Evolutionary conservation across 2,888 invertebrate species (phyloP).

Genomic region (Gymnoscelis rufifasciata): DNA sequence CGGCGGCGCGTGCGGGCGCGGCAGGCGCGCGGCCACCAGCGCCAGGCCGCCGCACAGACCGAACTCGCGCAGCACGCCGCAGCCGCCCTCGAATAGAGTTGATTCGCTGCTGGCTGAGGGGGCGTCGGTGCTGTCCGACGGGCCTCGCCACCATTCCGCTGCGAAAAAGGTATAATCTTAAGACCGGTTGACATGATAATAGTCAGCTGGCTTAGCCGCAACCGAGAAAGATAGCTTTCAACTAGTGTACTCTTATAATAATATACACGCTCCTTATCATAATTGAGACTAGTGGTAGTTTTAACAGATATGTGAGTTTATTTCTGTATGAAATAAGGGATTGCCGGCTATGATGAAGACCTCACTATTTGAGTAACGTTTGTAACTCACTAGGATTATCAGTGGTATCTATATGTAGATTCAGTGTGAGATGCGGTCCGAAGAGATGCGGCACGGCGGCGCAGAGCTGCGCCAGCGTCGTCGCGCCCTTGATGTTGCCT

Average conservation of each 20-base stretch:
- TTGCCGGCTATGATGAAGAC: too few relatives aligned
- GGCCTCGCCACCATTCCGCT: constrained; percentile 35
- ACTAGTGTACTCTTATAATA: too few relatives aligned
- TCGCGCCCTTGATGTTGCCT: constrained; percentile 57
- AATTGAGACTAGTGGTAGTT: too few relatives aligned
- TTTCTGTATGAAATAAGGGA: too few relatives aligned
- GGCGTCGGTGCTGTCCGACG: constrained; percentile 2
- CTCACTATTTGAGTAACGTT: too few relatives aligned
- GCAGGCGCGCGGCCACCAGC: constrained; percentile 91
- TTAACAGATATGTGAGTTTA: too few relatives aligned
- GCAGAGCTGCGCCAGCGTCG: constrained; percentile 61
- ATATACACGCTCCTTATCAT: too few relatives aligned
- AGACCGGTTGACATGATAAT: too few relatives aligned
- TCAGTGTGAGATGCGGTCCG: constrained; percentile 65
- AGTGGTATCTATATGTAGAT: constrained; percentile 47
- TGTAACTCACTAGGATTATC: constrained; percentile 39
- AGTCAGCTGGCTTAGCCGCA: too few relatives aligned
- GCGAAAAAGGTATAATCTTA: neutral
- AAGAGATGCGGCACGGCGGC: constrained; percentile 59
- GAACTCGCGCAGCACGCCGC: constrained; percentile 86
- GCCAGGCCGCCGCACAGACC: constrained; percentile 93
- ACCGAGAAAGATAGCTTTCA: too few relatives aligned
- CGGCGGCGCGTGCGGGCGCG: constrained; percentile 90
- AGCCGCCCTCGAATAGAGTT: constrained; percentile 29
- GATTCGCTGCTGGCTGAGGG: constrained; percentile 6